Conservation (phyloP, 2,888 invertebrate genomes). For the Meliscaeva auricollis region DNA sequence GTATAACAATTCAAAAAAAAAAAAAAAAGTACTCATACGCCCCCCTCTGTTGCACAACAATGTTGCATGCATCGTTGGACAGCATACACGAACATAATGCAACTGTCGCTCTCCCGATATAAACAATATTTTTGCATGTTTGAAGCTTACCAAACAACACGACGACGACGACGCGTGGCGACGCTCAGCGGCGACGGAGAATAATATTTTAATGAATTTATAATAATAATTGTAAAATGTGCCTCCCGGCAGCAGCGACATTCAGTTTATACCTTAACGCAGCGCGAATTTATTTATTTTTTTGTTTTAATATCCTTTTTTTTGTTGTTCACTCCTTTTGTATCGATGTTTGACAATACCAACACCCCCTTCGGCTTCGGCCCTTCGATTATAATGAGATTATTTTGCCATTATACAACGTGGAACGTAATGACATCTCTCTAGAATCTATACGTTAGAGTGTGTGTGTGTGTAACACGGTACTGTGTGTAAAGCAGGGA, state of each 20-base stretch:
- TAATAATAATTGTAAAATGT: conserved; percentile 61
- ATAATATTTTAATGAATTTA: conserved; percentile 70
- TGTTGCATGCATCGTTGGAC: conserved; percentile 34
- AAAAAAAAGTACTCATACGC: conserved; percentile 57
- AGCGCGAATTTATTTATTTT: conserved; percentile 44
- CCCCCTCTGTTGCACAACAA: not conserved
- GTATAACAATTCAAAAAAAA: conserved; percentile 54
- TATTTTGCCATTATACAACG: conserved; percentile 70
- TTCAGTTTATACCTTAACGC: conserved; percentile 41
- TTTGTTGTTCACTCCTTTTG: not conserved
- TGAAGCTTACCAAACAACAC: not conserved
- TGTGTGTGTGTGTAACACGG: not conserved
- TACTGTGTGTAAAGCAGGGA: not conserved
- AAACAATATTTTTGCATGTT: conserved; percentile 27
- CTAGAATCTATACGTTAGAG: not conserved
- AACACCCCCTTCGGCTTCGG: not conserved
- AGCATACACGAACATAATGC: conserved; percentile 1
- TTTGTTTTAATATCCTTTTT: conserved; percentile 39
- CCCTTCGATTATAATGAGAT: conserved; percentile 67
- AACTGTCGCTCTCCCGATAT: conserved; percentile 28
- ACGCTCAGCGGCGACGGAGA: not conserved
- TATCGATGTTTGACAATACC: conserved; percentile 1
- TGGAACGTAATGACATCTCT: conserved; percentile 62
- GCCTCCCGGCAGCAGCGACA: conserved; percentile 29
- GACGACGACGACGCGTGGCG: not conserved